Conservation (phyloP, 2,113 vertebrate genomes). For the Prietella phreatophila region DNA sequence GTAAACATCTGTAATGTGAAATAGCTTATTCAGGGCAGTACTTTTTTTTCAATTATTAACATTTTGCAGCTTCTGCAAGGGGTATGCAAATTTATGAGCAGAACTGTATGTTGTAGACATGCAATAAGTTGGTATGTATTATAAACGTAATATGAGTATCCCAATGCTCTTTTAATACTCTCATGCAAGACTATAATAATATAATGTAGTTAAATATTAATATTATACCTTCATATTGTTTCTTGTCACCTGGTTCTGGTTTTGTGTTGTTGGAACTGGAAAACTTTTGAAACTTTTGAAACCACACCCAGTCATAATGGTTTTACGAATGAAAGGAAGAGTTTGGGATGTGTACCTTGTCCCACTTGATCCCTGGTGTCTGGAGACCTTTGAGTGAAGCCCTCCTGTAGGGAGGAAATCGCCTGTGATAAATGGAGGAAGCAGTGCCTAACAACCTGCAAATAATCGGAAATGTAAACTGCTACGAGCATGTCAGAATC, state of each 20-base stretch:
- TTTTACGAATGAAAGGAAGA: conserved; percentile 56
- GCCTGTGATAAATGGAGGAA: conserved; percentile 27
- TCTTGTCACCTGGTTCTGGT: conserved; percentile 53
- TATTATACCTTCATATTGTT: conserved; percentile 48
- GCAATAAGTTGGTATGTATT: background rate
- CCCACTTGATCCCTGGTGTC: background rate
- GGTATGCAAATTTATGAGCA: too few species aligned
- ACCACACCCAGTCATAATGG: conserved; percentile 56
- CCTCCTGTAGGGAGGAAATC: conserved; percentile 27
- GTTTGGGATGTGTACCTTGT: conserved; percentile 45
- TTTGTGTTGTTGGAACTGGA: conserved; percentile 39
- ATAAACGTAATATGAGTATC: background rate
- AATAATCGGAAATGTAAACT: conserved; percentile 28
- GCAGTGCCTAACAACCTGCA: background rate
- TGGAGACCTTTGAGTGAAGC: conserved; percentile 26
- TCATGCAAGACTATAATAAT: background rate
- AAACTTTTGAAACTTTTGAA: conserved; percentile 22
- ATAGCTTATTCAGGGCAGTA: too few species aligned
- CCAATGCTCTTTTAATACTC: background rate
- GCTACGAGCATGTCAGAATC: background rate
- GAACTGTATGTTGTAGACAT: too few species aligned
- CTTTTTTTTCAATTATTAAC: too few species aligned
- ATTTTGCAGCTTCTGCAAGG: too few species aligned
- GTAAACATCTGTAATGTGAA: too few species aligned
- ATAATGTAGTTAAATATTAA: background rate